phyloP scores from a whole-genome alignment of 2,888 invertebrate species.

The Coenonympha glycerion region DNA sequence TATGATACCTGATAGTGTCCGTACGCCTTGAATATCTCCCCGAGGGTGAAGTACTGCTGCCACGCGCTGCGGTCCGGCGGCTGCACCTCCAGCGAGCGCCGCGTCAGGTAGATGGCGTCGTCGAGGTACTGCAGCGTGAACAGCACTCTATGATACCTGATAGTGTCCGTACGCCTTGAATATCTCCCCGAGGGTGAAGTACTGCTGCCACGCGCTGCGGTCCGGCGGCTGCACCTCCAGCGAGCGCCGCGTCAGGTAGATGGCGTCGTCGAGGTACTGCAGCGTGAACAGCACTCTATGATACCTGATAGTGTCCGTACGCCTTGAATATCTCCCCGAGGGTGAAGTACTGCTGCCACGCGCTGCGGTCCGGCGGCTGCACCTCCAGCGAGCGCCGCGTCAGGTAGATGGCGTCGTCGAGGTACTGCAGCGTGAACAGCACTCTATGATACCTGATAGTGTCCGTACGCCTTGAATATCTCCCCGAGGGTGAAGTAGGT shows the following conservation, averaged over 20 bases:
- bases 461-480: conserved; percentile 93
- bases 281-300: too few relatives aligned
- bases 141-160: conserved; percentile 78
- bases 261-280: conserved; percentile 92
- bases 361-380: conserved; percentile 88
- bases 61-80: conserved; percentile 90
- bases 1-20: conserved; percentile 80
- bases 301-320: conserved; percentile 85
- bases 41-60: conserved; percentile 94
- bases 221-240: conserved; percentile 89
- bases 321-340: conserved; percentile 94
- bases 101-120: conserved; percentile 91
- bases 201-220: conserved; percentile 92
- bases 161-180: conserved; percentile 93
- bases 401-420: too few relatives aligned
- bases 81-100: conserved; percentile 88
- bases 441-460: conserved; percentile 81
- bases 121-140: conserved; percentile 90
- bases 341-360: conserved; percentile 94
- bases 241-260: conserved; percentile 88
- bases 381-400: conserved; percentile 89
- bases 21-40: conserved; percentile 93
- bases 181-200: conserved; percentile 93
- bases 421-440: too few relatives aligned
- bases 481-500: conserved; percentile 93